Evolutionary conservation across 1,140 invertebrate genomes (phyloP).

Genomic region (Nilaparvata lugens): DNA sequence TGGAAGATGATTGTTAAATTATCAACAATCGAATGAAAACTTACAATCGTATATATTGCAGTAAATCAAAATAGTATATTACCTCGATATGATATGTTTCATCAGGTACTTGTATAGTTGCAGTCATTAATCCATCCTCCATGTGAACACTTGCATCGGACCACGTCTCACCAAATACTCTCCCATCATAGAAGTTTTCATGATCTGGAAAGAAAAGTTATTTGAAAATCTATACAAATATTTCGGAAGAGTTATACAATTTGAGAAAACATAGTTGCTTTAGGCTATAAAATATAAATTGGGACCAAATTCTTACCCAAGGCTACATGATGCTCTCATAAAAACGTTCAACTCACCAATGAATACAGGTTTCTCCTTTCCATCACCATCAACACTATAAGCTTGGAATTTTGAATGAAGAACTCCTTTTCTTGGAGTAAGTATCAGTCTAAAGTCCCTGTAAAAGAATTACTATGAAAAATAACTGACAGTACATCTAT

Average conservation of each 20-base stretch:
- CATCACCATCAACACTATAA: constrained; percentile 72
- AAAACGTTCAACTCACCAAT: constrained; percentile 50
- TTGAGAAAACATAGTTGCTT: not conserved
- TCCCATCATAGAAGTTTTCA: constrained; percentile 76
- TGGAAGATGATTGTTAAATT: no score
- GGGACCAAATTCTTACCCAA: not conserved
- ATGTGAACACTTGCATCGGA: constrained; percentile 81
- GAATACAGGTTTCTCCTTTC: constrained; percentile 71
- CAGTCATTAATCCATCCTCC: constrained; percentile 77
- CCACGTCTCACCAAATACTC: constrained; percentile 74
- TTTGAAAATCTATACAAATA: no score
- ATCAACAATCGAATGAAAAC: no score
- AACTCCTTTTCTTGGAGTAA: constrained; percentile 72
- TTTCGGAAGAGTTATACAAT: not conserved
- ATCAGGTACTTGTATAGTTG: constrained; percentile 68
- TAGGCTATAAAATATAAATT: not conserved
- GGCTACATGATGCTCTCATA: not conserved
- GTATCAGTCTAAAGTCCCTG: constrained; percentile 73
- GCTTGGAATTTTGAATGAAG: constrained; percentile 85
- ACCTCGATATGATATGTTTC: constrained; percentile 88
- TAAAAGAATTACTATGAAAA: constrained; percentile 22
- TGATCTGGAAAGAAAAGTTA: constrained; percentile 51
- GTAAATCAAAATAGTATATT: no score
- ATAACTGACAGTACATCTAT: constrained; percentile 15
- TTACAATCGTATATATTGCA: no score